These are phyloP conservation scores for Phycodurus eques DNA, from an alignment of 2,113 vertebrate species.

Conservation along the genomic window DNA sequence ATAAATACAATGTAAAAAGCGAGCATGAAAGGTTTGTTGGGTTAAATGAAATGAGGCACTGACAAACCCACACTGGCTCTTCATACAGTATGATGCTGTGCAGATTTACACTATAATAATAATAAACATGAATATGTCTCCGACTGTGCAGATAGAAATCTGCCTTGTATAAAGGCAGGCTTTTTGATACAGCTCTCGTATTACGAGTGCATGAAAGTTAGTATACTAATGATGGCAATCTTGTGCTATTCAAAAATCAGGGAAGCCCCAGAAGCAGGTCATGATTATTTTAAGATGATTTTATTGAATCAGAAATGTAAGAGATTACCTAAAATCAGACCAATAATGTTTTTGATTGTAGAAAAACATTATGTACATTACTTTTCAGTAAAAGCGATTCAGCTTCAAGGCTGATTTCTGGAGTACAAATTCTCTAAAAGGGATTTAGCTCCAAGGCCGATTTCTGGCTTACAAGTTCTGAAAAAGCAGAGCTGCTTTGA, in stretches of 20 bases:
- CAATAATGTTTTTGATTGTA: conserved; percentile 3
- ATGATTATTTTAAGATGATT: neutral
- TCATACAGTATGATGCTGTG: too few relatives aligned
- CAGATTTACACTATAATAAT: too few relatives aligned
- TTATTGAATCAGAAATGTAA: neutral
- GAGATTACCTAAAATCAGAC: neutral
- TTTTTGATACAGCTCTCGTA: neutral
- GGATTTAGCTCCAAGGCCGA: conserved; percentile 16
- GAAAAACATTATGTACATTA: conserved; percentile 9
- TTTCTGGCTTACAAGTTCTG: conserved; percentile 36
- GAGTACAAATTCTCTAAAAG: conserved; percentile 29
- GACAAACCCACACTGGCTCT: too few relatives aligned
- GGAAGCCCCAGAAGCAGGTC: neutral
- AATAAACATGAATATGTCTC: neutral
- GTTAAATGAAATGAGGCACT: too few relatives aligned
- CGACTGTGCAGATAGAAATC: neutral
- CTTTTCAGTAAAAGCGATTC: conserved; percentile 30
- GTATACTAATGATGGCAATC: neutral
- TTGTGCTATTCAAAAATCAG: neutral
- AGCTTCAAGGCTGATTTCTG: conserved; percentile 28
- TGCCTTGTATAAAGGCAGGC: neutral
- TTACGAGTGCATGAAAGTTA: neutral
- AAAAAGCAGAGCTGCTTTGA: conserved; percentile 37
- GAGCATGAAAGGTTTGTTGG: too few relatives aligned
- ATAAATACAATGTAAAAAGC: too few relatives aligned